Conservation (phyloP, 2,888 invertebrate species). For the Microchrysa polita region DNA sequence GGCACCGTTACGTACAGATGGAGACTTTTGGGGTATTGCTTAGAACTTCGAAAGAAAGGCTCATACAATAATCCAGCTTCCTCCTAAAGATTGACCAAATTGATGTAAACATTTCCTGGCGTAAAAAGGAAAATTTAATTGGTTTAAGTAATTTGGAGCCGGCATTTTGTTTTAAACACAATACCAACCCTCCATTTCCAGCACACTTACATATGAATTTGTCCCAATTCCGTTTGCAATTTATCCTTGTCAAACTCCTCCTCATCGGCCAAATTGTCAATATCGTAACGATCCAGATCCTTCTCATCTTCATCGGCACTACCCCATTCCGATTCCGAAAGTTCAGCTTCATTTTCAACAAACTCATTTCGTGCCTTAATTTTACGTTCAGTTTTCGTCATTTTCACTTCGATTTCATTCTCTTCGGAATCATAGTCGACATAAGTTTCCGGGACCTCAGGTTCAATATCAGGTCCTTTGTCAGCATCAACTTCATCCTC, state of each 20-base stretch:
- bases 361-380: conserved; percentile 72
- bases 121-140: too few species aligned
- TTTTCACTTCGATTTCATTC: conserved; percentile 72
- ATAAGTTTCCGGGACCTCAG: conserved; percentile 60
- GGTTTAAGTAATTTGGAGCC: too few species aligned
- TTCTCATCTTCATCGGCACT: conserved; percentile 90
- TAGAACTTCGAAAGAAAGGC: too few species aligned
- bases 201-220: conserved; percentile 81
- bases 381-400: conserved; percentile 59
- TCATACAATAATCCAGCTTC: too few species aligned
- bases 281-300: conserved; percentile 80
- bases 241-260: conserved; percentile 84
- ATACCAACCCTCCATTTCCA: too few species aligned
- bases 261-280: conserved; percentile 80
- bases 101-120: too few species aligned
- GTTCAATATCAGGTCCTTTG: conserved; percentile 55
- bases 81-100: too few species aligned
- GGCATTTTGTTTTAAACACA: too few species aligned
- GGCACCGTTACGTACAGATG: too few species aligned
- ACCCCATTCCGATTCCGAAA: conserved; percentile 90
- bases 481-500: conserved; percentile 54
- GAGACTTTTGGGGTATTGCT: too few species aligned
- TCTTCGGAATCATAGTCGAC: conserved; percentile 87
- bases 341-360: conserved; percentile 89
- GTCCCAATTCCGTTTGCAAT: conserved; percentile 80